Evolutionary conservation across 35 echinoderm and acorn worm genomes (phyloP), one percentile per base, ranked within the genome.

Genomic region (Apostichopus japonicus): DNA sequence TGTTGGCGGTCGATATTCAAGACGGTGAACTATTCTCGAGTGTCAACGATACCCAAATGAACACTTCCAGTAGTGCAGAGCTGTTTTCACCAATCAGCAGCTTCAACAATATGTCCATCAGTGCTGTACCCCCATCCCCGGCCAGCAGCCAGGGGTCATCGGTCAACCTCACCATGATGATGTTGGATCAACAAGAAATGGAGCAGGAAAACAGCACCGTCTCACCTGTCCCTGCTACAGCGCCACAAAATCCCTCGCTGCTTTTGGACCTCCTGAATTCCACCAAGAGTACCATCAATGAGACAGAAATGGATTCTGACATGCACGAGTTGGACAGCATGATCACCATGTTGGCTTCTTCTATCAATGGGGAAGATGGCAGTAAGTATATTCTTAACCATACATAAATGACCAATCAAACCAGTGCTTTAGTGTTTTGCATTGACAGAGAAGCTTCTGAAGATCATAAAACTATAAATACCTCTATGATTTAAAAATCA

Each of bases 81-180:
- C 52, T 91, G 52, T 91, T 91, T 72, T 91, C 90, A 58, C 90
- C 90, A 2, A 91, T 91, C 44, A 79, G 58, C 73, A 91, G 90
- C 53, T 91, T 91, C 7, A 91, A 79, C 76, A 79, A 79, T 24
- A 91, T 91, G 90, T 78, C 71, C 54, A 78, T 91, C 17, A 91
- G 76, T 79, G 72, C 15, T 8, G 54, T 79, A 10, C 84, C 54
- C 4, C 56, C 90, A 91, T 89, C 86, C 5, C 86, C 86, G 33
- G 16, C 63, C 5, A 72, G 86, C 53, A 89, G 86, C 63, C 56
- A 89, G 23, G 61, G 61, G n/a, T 89, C 86, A 89, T 89, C 86
- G 14, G 86, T 89, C 61, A 89, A 89, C 44, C 86, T 89, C 86
- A 89, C 86, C 62, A 89, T 72, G 61, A 23, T 89, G 10, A 89